Percentiles rank a stretch among this genome's conserved stretches.
phyloP scores from a whole-genome alignment of 2,113 vertebrate species.

The Trachemys scripta region DNA sequence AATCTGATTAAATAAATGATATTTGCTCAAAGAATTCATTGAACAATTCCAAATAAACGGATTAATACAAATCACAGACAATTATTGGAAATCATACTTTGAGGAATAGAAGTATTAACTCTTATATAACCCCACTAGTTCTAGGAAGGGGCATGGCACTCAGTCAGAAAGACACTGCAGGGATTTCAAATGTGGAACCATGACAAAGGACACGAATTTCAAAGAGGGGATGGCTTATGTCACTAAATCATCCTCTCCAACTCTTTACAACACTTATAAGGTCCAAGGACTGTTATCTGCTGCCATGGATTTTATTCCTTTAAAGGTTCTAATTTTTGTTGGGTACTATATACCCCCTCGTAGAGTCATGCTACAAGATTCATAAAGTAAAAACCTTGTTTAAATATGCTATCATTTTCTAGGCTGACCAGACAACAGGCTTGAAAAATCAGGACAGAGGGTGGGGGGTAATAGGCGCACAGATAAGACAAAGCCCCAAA shows the following conservation, averaged over 20 bases:
- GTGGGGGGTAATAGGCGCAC: too few species aligned
- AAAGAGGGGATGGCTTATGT: fast-evolving
- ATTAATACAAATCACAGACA: background rate
- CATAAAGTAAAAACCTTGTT: background rate
- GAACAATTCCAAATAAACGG: background rate
- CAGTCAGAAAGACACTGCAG: background rate
- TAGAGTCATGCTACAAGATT: background rate
- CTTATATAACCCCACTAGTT: background rate
- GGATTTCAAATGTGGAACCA: background rate
- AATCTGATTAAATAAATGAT: background rate
- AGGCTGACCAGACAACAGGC: too few species aligned
- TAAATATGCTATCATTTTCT: background rate
- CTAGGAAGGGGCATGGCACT: background rate
- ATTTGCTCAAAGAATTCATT: background rate
- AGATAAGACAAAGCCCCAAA: too few species aligned
- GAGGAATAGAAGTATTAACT: background rate
- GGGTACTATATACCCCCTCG: background rate
- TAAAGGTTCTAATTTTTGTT: background rate
- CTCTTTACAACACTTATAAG: background rate
- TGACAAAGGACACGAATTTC: background rate
- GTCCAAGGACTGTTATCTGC: background rate
- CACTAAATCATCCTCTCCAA: background rate
- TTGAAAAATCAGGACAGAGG: too few species aligned
- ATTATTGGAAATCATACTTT: background rate
- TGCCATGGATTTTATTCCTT: background rate